Percentiles rank a stretch among this genome's conserved stretches.
Evolutionary conservation across 2,113 vertebrate genomes (phyloP).

Genomic region (Paedocypris sp.): DNA sequence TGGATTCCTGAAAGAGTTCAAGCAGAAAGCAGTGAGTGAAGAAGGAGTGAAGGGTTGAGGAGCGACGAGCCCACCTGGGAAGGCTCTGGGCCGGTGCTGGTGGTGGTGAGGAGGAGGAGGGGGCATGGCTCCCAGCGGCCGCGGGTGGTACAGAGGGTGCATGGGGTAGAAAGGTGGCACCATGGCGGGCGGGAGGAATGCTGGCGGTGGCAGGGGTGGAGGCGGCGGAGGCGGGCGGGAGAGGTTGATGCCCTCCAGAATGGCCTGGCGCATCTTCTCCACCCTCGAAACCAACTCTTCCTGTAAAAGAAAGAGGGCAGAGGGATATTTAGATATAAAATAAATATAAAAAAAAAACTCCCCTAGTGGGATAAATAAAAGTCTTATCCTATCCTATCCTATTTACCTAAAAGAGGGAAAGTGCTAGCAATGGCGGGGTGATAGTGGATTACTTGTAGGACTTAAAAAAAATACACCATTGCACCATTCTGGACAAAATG

Average conservation of each 20-base stretch:
- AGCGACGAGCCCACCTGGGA: conserved; percentile 64
- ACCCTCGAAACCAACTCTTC: conserved; percentile 76
- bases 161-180: conserved; percentile 75
- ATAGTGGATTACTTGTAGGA: too few relatives aligned
- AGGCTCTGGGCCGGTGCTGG: conserved; percentile 71
- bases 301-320: conserved; percentile 41
- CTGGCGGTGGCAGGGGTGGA: conserved; percentile 74
- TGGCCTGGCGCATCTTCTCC: conserved; percentile 86
- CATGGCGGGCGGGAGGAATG: conserved; percentile 72
- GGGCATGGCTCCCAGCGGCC: conserved; percentile 70
- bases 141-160: conserved; percentile 69
- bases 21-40: background rate
- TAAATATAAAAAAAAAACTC: background rate
- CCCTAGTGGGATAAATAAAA: too few relatives aligned
- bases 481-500: too few relatives aligned
- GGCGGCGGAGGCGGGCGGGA: conserved; percentile 68
- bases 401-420: too few relatives aligned
- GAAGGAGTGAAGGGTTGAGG: background rate
- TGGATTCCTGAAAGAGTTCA: conserved; percentile 63
- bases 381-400: too few relatives aligned
- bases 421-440: too few relatives aligned
- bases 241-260: conserved; percentile 80
- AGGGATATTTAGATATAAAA: background rate
- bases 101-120: conserved; percentile 61
- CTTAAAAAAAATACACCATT: too few relatives aligned